Percentiles rank a stretch among this genome's conserved stretches.
Evolutionary conservation across 2,797 vertebrate species (phyloP).

Genomic region (Rhinogobio ventralis): DNA sequence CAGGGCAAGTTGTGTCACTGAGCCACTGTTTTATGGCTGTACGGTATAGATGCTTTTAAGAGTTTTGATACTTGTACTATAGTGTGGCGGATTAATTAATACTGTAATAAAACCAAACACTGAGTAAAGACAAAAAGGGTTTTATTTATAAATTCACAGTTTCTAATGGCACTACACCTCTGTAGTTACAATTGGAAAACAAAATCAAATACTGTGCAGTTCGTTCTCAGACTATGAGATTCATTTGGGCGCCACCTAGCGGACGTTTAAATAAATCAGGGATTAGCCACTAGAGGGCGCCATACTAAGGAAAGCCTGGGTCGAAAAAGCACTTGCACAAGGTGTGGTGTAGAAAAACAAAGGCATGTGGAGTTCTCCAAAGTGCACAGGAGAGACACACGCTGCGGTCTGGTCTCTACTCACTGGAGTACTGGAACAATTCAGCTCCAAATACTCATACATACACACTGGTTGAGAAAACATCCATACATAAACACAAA

Average conservation of each 20-base stretch:
- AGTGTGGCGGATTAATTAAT: neutral
- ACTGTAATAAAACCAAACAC: neutral
- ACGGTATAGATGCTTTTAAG: neutral
- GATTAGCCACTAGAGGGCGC: conserved; percentile 65
- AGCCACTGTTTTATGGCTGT: neutral
- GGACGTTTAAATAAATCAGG: conserved; percentile 71
- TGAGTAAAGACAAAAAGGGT: conserved; percentile 82
- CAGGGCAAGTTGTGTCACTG: too few relatives aligned
- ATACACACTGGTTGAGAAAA: conserved; percentile 41
- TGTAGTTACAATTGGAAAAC: conserved; percentile 85
- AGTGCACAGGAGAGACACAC: conserved; percentile 87
- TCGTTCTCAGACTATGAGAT: conserved; percentile 69
- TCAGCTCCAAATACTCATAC: conserved; percentile 67
- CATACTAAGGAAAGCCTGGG: conserved; percentile 27
- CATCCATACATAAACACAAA: conserved; percentile 46
- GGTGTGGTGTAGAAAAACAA: conserved; percentile 69
- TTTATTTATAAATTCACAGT: conserved; percentile 99
- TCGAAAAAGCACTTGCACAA: conserved; percentile 85
- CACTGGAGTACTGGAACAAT: conserved; percentile 61
- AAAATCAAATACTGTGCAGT: conserved; percentile 79
- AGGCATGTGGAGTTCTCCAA: conserved; percentile 87
- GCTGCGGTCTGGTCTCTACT: conserved; percentile 64
- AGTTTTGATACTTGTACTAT: neutral
- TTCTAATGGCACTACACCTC: conserved; percentile 98
- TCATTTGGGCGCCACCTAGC: conserved; percentile 57